These are phyloP conservation scores for Acanthopagrus latus DNA, from an alignment of 2,797 vertebrate genomes.

Conservation along the genomic window DNA sequence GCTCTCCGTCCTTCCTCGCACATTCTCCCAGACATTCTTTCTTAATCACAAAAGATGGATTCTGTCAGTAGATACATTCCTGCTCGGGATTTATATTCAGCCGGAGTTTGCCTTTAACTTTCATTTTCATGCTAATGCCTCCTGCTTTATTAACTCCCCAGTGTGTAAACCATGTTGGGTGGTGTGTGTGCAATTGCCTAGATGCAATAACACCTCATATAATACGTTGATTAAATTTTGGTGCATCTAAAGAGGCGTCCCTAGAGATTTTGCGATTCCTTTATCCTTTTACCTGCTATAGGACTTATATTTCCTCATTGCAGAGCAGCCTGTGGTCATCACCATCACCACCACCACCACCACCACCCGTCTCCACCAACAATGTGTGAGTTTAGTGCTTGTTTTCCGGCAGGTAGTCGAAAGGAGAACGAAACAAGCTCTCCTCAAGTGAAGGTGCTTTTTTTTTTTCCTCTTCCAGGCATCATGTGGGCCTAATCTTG, in stretches of 20 bases:
- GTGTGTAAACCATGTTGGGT: slow-evolving; percentile 65
- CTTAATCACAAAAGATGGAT: slow-evolving; percentile 83
- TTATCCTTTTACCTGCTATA: slow-evolving; percentile 42
- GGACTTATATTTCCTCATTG: slow-evolving; percentile 39
- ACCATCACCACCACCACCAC: background rate
- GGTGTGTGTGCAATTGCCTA: slow-evolving; percentile 42
- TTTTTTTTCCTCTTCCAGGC: slow-evolving; percentile 4
- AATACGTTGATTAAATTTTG: slow-evolving; percentile 74
- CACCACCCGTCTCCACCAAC: background rate
- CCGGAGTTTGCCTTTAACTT: slow-evolving; percentile 68
- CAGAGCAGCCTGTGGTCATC: background rate
- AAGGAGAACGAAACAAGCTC: slow-evolving; percentile 32
- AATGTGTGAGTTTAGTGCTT: slow-evolving; percentile 29
- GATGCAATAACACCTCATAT: slow-evolving; percentile 75
- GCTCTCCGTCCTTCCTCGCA: slow-evolving; percentile 53
- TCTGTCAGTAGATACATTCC: slow-evolving; percentile 66
- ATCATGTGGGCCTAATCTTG: slow-evolving; percentile 55
- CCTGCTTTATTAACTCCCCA: slow-evolving; percentile 65
- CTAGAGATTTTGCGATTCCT: slow-evolving; percentile 53
- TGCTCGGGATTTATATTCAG: slow-evolving; percentile 71
- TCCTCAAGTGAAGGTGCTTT: slow-evolving; percentile 20
- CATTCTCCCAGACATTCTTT: slow-evolving; percentile 66
- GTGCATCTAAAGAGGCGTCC: slow-evolving; percentile 62
- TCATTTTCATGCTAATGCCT: slow-evolving; percentile 76
- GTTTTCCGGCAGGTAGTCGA: slow-evolving; percentile 41